phyloP scores from a whole-genome alignment of 2,888 invertebrate species.

The Troides aeacus region DNA sequence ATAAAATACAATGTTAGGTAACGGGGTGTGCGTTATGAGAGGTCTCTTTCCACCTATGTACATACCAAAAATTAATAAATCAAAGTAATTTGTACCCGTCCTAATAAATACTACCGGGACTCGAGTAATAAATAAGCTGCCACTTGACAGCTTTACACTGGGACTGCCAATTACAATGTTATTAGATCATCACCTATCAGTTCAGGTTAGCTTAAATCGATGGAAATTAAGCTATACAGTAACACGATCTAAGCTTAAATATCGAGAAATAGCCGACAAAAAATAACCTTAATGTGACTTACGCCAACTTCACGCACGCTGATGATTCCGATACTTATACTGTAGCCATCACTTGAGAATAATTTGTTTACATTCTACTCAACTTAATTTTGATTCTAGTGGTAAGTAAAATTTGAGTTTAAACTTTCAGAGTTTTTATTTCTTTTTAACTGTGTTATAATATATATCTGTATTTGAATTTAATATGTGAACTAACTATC shows the following conservation, averaged over 20 bases:
- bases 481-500: no score
- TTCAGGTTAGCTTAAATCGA: neutral
- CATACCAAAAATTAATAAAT: slow-evolving; percentile 20
- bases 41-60: neutral
- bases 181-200: slow-evolving; percentile 5
- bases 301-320: slow-evolving; percentile 14
- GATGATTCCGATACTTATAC: slow-evolving; percentile 5
- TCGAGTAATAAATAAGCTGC: slow-evolving; percentile 16
- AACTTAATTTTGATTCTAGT: slow-evolving; percentile 15
- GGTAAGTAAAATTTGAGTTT: neutral
- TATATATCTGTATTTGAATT: neutral
- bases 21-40: slow-evolving; percentile 9
- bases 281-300: slow-evolving; percentile 9
- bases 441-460: neutral
- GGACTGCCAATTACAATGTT: slow-evolving; percentile 14
- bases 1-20: slow-evolving; percentile 25
- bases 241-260: slow-evolving; percentile 3
- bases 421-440: neutral
- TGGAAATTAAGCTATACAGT: slow-evolving; percentile 9
- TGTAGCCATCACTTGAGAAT: slow-evolving; percentile 19
- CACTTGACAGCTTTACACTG: slow-evolving; percentile 4
- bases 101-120: slow-evolving; percentile 9
- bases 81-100: slow-evolving; percentile 22
- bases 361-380: slow-evolving; percentile 20
- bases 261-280: slow-evolving; percentile 7